Base-by-base conservation (phyloP, 23 tunicate species). In the Oikopleura vanhoeffeni region DNA sequence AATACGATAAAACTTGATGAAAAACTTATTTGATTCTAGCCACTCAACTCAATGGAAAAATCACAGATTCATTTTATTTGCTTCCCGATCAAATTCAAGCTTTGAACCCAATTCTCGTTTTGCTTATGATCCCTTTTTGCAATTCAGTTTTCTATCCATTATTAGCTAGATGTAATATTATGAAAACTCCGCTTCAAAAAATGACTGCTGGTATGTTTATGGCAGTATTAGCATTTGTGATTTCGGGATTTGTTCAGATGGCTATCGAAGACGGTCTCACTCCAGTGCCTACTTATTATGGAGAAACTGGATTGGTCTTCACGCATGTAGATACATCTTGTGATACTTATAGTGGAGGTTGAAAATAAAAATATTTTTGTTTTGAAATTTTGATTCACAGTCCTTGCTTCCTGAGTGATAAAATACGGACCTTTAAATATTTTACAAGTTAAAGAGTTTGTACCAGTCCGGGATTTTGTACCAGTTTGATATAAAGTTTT, bases 51-150 rank as follows among this genome's bases (percentile, higher is more conserved):
- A 71, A 71, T 71, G 79, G 79, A 71, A 71, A 71, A 30, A 18
- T 71, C 2, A 13, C 79, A 2, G 79, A 71, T 32, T 18, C 79
- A 2, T 71, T 71, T 30, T 71, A 71, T 30, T 2, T 71, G 27
- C 38, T 71, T 28, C 79, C 79, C 27, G 79, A 71, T 30, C 79
- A 71, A 71, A 71, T 71, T 71, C 79, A 71, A 71, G 27, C 79
- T 4, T 32, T 71, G 79, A 71, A 71, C 38, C 79, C 79, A 71
- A 18, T 71, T 24, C 32, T 71, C 32, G 79, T 71, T 38, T 30
- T 71, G 3, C 27, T 71, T 2, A 33, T 71, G 4, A 71, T 71
- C 32, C 79, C 79, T 4, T 30, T 71, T 4, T 71, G 79, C 32
- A 71, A 71, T 71, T 71, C 79, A 28, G 79, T 71, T 32, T 2